Base-by-base conservation (phyloP, 2,888 invertebrate genomes). In the Zeuzera pyrina region DNA sequence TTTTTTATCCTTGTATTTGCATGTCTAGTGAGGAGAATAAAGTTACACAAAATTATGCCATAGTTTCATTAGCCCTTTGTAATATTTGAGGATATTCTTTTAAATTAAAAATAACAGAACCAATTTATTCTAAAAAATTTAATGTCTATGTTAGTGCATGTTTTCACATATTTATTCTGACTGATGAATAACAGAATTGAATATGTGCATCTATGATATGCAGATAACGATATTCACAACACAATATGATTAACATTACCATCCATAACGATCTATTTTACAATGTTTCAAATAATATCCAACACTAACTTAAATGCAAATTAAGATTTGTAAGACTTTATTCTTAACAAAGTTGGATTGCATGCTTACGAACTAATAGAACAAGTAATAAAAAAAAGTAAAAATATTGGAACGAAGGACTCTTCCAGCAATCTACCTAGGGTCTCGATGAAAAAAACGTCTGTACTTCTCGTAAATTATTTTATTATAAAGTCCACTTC, bases 401-500 rank as follows among this genome's bases (percentile, higher is more conserved):
- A n/a, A n/a, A 32, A 12, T 21, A 26, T 10, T n/a, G n/a, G n/a
- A n/a, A n/a, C n/a, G n/a, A n/a, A n/a, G n/a, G n/a, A n/a, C n/a
- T n/a, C n/a, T n/a, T 24, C n/a, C 27, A 30, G 14, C 29, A 23
- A 24, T 26, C 25, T 21, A 15, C 11, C 4, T 31, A 45, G 22
- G 30, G 34, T 28, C 36, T 41, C 31, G 44, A 51, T 42, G 45
- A 48, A 54, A 57, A 57, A 54, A 56, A 52, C 46, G 28, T 33
- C 30, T 53, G 57, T 66, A 65, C 57, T 63, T 72, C 53, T 65
- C 61, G 70, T 77, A 72, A 74, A 71, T 70, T 72, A 67, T 71
- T 79, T 83, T 79, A 81, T 79, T 81, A 81, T 76, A 83, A 83
- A 83, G 72, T 79, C 77, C 64, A 68, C 72, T 62, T 74, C 60